A percentile compares a stretch with the other conserved stretches of the same genome.
Evolutionary conservation across 2,888 invertebrate genomes (phyloP).

Genomic region (Drosophila bunnanda): DNA sequence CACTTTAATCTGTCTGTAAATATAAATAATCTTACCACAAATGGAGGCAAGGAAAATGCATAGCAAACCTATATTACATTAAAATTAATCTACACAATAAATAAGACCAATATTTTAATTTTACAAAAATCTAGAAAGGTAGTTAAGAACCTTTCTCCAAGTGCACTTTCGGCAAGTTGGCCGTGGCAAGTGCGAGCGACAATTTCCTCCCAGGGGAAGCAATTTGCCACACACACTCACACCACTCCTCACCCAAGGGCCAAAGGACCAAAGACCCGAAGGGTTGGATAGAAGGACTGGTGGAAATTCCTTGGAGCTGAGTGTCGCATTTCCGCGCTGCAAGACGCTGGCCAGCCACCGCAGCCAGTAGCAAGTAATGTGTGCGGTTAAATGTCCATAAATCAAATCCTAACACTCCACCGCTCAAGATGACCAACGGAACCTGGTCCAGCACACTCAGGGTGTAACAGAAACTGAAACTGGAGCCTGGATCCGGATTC

Average conservation of each 20-base stretch:
- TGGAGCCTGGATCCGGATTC: constrained; percentile 29
- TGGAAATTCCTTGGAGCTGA: constrained; percentile 64
- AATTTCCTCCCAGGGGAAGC: constrained; percentile 81
- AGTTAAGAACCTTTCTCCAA: background rate
- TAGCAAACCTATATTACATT: too few species aligned
- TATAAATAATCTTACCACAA: background rate
- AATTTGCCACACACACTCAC: constrained; percentile 73
- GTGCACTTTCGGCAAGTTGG: constrained; percentile 42
- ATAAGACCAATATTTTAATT: too few species aligned
- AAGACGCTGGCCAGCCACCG: constrained; percentile 67
- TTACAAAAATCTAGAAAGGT: background rate
- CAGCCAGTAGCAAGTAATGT: constrained; percentile 66
- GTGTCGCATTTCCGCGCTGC: constrained; percentile 58
- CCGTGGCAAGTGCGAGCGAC: constrained; percentile 57
- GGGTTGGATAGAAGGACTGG: constrained; percentile 55
- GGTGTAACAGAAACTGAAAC: constrained; percentile 32
- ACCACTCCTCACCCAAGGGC: constrained; percentile 23
- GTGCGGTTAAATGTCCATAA: constrained; percentile 84
- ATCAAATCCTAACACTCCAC: constrained; percentile 79
- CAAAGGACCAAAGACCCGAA: constrained; percentile 29
- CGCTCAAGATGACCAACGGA: constrained; percentile 77
- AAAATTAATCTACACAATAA: too few species aligned
- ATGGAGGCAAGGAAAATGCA: background rate
- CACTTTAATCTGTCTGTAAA: background rate
- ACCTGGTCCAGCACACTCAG: constrained; percentile 18